These are phyloP conservation scores for Perognathus longimembris DNA, from an alignment of 2,113 vertebrate genomes.

Conservation along the genomic window DNA sequence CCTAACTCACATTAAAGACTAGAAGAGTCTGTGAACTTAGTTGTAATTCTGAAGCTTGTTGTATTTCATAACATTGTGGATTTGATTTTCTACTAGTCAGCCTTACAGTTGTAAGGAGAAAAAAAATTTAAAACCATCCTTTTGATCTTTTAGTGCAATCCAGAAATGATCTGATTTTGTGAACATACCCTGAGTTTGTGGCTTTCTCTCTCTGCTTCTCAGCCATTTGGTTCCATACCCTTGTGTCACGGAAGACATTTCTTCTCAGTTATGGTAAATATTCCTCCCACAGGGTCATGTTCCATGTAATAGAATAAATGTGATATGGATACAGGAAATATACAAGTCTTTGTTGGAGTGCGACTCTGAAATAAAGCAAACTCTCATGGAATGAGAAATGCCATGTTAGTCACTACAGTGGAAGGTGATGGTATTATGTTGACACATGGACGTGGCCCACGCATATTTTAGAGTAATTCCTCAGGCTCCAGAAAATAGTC, in stretches of 20 bases:
- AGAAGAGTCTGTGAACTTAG: background rate
- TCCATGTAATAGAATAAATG: background rate
- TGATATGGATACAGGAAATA: background rate
- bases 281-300: background rate
- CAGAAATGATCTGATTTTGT: background rate
- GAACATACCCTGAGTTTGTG: background rate
- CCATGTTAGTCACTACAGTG: background rate
- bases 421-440: background rate
- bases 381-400: background rate
- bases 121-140: background rate
- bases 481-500: background rate
- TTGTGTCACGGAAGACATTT: background rate
- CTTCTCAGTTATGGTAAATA: background rate
- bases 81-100: background rate
- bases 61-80: background rate
- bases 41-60: background rate
- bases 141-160: background rate
- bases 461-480: background rate
- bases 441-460: background rate
- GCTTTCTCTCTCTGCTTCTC: background rate
- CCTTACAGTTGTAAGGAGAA: background rate
- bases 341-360: background rate
- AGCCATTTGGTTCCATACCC: background rate
- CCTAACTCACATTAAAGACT: background rate
- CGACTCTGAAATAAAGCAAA: background rate